A percentile compares a stretch with the other conserved stretches of the same genome.
Evolutionary conservation across 1,140 invertebrate species (phyloP).

Genomic region (Temnothorax longispinosus): DNA sequence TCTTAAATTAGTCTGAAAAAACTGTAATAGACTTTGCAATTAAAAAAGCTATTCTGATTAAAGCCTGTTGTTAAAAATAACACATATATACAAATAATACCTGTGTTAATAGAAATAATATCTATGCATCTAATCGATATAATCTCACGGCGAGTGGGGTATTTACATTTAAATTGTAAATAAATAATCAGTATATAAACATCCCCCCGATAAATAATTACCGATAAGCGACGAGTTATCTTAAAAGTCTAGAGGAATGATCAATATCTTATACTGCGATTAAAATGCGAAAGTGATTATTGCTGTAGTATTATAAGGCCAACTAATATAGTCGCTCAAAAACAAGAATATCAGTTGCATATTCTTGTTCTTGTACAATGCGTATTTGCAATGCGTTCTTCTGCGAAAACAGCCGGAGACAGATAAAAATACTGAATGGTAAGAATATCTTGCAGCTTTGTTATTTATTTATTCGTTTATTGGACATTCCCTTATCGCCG

Average conservation of each 20-base stretch:
- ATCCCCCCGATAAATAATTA: conserved; percentile 8
- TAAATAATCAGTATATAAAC: conserved; percentile 29
- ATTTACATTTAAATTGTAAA: conserved; percentile 16
- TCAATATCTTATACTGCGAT: conserved; percentile 21
- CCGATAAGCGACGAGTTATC: conserved; percentile 25
- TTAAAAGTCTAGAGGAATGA: not conserved
- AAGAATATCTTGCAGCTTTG: conserved; percentile 28
- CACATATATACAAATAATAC: not conserved
- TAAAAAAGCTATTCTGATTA: not conserved
- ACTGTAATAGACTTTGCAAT: not conserved
- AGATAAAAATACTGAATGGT: conserved; percentile 49
- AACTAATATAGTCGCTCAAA: not conserved
- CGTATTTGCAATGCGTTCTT: not conserved
- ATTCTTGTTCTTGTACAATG: not conserved
- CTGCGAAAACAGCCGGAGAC: not conserved
- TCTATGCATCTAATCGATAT: not conserved
- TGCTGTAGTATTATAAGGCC: not conserved
- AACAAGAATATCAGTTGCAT: not conserved
- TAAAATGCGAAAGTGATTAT: conserved; percentile 1
- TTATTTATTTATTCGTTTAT: conserved; percentile 67
- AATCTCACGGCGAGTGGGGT: not conserved
- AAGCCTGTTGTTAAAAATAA: not conserved
- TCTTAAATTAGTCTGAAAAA: not conserved
- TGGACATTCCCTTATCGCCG: conserved; percentile 68
- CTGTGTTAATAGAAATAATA: not conserved